Percentiles rank a stretch among this genome's conserved stretches.
Conservation (phyloP, 2,113 vertebrate genomes). For the Hemiprocne comata region DNA sequence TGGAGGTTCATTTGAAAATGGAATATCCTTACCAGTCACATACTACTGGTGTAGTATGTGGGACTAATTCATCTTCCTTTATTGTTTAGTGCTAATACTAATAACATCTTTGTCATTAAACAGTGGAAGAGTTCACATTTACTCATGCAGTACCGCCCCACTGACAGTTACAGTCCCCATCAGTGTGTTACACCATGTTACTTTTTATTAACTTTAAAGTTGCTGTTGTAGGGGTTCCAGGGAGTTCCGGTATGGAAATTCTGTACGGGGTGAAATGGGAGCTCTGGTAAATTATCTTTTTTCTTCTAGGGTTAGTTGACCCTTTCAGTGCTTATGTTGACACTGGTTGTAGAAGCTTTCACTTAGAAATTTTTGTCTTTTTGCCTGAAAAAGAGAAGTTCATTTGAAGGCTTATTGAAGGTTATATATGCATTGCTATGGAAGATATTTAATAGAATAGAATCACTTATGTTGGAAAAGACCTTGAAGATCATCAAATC, state of each 20-base stretch:
- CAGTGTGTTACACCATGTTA: not conserved
- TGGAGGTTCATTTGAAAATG: not conserved
- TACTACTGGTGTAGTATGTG: not conserved
- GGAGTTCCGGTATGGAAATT: not conserved
- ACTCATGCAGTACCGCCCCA: not conserved
- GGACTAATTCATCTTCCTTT: not conserved
- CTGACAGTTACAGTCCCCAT: not conserved
- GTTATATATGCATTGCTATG: not conserved
- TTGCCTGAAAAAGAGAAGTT: not conserved
- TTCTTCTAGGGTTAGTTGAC: not conserved
- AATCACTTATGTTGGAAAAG: no score
- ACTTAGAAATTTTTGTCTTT: not conserved
- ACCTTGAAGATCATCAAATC: no score
- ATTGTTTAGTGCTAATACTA: not conserved
- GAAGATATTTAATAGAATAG: not conserved
- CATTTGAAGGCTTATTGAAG: slow-evolving; percentile 18
- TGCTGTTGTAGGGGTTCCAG: not conserved
- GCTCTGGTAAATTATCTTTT: not conserved
- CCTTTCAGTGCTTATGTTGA: slow-evolving; percentile 9
- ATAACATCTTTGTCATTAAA: not conserved
- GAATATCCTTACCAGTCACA: not conserved
- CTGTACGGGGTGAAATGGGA: not conserved
- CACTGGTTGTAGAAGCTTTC: not conserved
- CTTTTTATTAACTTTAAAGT: not conserved
- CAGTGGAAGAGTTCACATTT: not conserved